Conservation (phyloP, 2,113 vertebrate genomes). For the Tenrec ecaudatus region DNA sequence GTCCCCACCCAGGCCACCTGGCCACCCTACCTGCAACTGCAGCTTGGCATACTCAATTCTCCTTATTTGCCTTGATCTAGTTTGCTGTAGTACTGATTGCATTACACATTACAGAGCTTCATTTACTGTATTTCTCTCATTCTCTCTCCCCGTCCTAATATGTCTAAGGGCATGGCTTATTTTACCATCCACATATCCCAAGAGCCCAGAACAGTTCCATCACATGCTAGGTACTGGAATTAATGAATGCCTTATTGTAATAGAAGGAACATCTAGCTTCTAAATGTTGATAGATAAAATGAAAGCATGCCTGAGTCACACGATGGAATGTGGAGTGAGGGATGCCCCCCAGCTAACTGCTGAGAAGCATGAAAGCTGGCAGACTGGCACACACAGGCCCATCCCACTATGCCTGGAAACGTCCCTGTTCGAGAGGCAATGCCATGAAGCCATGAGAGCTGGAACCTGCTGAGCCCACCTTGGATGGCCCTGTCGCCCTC, state of each 20-base stretch:
- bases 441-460: too few relatives aligned
- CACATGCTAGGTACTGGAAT: not conserved
- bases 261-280: not conserved
- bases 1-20: too few relatives aligned
- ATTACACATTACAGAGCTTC: not conserved
- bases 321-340: not conserved
- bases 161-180: not conserved
- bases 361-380: not conserved
- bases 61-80: not conserved
- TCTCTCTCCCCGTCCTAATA: not conserved
- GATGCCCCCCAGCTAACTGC: not conserved
- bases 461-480: not conserved
- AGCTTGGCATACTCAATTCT: not conserved
- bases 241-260: not conserved
- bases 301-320: not conserved
- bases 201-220: not conserved
- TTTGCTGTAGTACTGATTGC: not conserved
- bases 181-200: not conserved
- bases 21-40: not conserved
- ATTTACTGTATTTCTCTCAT: too few relatives aligned
- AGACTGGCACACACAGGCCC: not conserved
- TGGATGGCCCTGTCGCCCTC: not conserved
- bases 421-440: too few relatives aligned
- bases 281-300: not conserved
- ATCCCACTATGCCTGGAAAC: too few relatives aligned